Base-by-base conservation (phyloP, 2,888 invertebrate species). In the Homarus gammarus region DNA sequence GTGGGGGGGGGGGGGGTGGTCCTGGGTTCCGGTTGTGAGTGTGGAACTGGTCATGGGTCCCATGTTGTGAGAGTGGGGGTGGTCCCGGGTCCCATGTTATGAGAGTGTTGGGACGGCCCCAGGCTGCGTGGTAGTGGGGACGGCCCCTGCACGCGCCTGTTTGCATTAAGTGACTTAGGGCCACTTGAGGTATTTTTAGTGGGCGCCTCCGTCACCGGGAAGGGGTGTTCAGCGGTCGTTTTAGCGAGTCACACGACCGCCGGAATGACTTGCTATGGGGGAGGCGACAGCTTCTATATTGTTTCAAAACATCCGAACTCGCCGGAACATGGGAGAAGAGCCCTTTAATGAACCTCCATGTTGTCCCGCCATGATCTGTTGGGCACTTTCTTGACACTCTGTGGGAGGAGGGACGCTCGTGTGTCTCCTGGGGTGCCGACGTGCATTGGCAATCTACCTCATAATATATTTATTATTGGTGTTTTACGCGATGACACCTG, bases 141-240 rank as follows among this genome's bases (percentile, higher is more conserved):
- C 1, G 33, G 38, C 18, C 72, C 38, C 36, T 36, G 38, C 31
- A 40, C 38, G 75, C 22, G 64, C 70, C 70, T 86, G 86, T 86
- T 86, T 86, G 86, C 79, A 86, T 79, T 86, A 79, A 86, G 79
- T 86, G 86, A 86, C 86, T 86, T 79, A 86, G 79, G 15, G 72
- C 72, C 79, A 86, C 86, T 86, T 70, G 72, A 79, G 79, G 86
- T 86, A 86, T 86, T 86, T 86, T 86, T 70, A 78, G 86, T 68
- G 86, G 68, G 70, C 49, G 33, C 40, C 78, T 86, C 70, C 86
- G 78, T 86, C 86, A 86, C 61, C 78, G 68, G 78, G 36, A 49
- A 72, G 56, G 22, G 84, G 56, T 73, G 51, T 44, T 73, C 49
- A 31, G 83, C 12, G 84, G 51, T 84, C 84, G 84, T 84, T 51